A percentile compares a stretch with the other conserved stretches of the same genome.
Evolutionary conservation across 2,797 vertebrate species (phyloP).

Genomic region (Gymnothorax reevesii): DNA sequence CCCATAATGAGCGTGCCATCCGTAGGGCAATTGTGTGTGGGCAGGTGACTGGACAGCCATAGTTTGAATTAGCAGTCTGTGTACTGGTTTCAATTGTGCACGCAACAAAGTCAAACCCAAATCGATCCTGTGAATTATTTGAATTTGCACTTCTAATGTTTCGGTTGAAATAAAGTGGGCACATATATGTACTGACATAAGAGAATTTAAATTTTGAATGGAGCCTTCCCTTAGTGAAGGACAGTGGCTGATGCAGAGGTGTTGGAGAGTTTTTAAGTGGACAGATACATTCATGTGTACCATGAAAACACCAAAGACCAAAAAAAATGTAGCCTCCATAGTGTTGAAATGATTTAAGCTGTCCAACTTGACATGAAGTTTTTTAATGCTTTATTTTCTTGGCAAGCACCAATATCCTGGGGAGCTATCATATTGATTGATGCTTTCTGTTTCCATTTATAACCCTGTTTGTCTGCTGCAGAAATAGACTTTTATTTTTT

Average conservation of each 20-base stretch:
- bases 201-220: no score
- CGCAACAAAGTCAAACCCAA: not conserved
- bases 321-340: not conserved
- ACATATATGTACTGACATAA: not conserved
- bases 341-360: not conserved
- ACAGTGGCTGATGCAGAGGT: no score
- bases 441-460: not conserved
- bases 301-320: not conserved
- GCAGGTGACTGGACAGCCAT: not conserved
- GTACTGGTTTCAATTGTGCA: not conserved
- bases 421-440: not conserved
- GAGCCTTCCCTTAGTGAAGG: no score
- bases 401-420: not conserved
- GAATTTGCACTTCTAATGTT: not conserved
- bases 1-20: not conserved
- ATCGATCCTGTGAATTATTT: not conserved
- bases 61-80: not conserved
- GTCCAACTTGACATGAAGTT: not conserved
- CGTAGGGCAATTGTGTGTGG: not conserved
- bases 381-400: not conserved
- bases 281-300: not conserved
- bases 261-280: no score
- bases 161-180: not conserved
- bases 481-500: not conserved
- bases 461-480: not conserved